Base-by-base conservation (phyloP, 2,797 vertebrate genomes). In the Zalophus californianus region DNA sequence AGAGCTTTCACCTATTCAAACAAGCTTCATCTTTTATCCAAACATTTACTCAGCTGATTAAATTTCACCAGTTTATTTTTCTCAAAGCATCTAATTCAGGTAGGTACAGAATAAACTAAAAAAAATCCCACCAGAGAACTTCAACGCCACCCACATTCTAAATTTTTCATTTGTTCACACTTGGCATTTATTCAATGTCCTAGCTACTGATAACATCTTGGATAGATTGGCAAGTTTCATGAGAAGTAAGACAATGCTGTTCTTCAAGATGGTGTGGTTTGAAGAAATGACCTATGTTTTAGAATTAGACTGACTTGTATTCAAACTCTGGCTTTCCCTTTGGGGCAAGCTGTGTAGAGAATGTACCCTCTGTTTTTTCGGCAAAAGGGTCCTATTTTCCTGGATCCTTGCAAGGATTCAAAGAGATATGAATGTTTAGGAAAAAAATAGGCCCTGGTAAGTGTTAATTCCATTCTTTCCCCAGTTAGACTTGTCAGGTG, bases 31-130 rank as follows among this genome's bases (percentile, higher is more conserved):
- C 25, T 75, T 94, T 95, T 58, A 93, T 86, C 35, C 54, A 86
- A 97, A 85, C 50, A 72, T 95, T 94, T 94, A 97, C 86, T 27
- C 62, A 89, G 27, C 15, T 93, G 86, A 82, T 79, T 96, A 91
- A 95, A 73, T n/a, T 41, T 78, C 78, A 80, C 29, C 58, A 60
- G 41, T 95, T 91, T 93, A 78, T 97, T 93, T 94, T 89, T 16
- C 60, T 79, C 70, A 86, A 90, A 95, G 64, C 52, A 86, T 83
- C 54, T 94, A 54, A 78, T 58, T 89, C 89, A 86, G 79, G 14
- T 82, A 25, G n/a, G 29, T 56, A 75, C 77, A 83, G 62, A 95
- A 38, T 94, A 93, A 96, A 91, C 21, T 58, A 35, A 75, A 90
- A 90, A 90, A 85, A 52, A 44, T 87, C 11, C 60, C 78, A 58